Evolutionary conservation across 2,888 invertebrate genomes (phyloP).

Genomic region (Caprella mutica): DNA sequence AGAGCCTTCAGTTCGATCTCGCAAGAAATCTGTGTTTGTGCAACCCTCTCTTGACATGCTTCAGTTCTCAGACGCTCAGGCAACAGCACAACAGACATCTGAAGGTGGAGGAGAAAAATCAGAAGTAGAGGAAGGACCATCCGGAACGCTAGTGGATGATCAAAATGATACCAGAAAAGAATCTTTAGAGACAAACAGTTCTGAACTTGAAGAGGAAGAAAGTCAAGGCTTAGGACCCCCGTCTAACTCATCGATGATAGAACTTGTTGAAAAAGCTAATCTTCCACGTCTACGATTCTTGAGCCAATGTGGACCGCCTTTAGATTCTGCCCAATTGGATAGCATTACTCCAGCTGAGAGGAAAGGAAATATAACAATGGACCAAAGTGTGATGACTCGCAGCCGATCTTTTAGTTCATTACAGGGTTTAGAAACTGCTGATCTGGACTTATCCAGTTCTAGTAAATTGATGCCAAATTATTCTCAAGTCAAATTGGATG

Average conservation of each 20-base stretch:
- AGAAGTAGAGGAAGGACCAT: too few relatives aligned
- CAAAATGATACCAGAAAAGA: conserved; percentile 8
- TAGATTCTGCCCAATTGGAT: conserved; percentile 23
- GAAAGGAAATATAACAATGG: neutral
- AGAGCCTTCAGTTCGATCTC: conserved; percentile 11
- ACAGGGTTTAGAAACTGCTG: too few relatives aligned
- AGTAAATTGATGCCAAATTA: too few relatives aligned
- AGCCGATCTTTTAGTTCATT: too few relatives aligned
- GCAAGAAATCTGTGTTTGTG: conserved; percentile 3
- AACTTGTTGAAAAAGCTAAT: conserved; percentile 26
- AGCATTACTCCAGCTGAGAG: conserved; percentile 1
- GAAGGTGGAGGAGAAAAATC: too few relatives aligned
- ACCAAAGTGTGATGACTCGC: conserved; percentile 12
- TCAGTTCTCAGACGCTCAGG: neutral
- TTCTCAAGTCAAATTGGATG: too few relatives aligned
- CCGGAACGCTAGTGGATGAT: neutral
- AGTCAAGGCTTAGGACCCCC: conserved; percentile 28
- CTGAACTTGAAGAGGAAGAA: conserved; percentile 5
- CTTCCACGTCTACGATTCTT: conserved; percentile 28
- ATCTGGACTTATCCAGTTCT: too few relatives aligned
- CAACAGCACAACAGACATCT: too few relatives aligned
- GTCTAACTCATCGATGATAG: conserved; percentile 26
- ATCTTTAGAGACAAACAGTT: neutral
- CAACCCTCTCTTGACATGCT: conserved; percentile 1
- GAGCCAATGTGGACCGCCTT: conserved; percentile 34